Evolutionary conservation across 2,888 invertebrate species (phyloP), one percentile per base, ranked within the genome.

Genomic region (Lordiphosa fenestrarum): DNA sequence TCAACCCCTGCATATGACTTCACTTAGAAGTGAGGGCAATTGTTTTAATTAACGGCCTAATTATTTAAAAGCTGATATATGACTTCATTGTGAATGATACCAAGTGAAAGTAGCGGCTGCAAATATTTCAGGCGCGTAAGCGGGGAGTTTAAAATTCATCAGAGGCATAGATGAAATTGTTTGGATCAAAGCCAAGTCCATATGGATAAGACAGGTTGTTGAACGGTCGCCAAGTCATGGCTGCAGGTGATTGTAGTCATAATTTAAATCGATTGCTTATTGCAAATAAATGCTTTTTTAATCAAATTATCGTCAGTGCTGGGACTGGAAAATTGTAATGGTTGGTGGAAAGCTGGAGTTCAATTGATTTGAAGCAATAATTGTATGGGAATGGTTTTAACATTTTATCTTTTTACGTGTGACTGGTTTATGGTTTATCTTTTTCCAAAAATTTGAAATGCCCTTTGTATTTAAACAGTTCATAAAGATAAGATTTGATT

Each of bases 41-140:
- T 53, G 37, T n/a, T 63, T 61, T 59, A 62, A 80, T 80, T 75
- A 69, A 60, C 53, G 53, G 58, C 49, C 63, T 76, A 80, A 75
- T 83, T 80, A 71, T 60, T 39, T 21, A 25, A 19, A 38, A 47
- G 49, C n/a, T 66, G 61, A 66, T 66, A 59, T 55, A 47, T 38
- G 41, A 42, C 44, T 44, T 44, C 12, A 44, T 44, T 44, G 23
- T 41, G 35, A 44, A 19, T 41, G 0, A 7, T 37, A 7, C 25
- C 12, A 7, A 46, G 65, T 51, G 65, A 66, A 66, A 66, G 65
- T 66, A 44, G 33, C 6, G 7, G 41, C 64, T 44, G 9, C 6
- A 35, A 46, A 13, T 19, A 19, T 19, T 19, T 19, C 4, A 19
- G 19, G 19, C 19, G 6, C 0, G 6, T 4, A 23, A 6, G 30